Conservation (phyloP, 2,797 vertebrate genomes). For the Tragopan temminckii region DNA sequence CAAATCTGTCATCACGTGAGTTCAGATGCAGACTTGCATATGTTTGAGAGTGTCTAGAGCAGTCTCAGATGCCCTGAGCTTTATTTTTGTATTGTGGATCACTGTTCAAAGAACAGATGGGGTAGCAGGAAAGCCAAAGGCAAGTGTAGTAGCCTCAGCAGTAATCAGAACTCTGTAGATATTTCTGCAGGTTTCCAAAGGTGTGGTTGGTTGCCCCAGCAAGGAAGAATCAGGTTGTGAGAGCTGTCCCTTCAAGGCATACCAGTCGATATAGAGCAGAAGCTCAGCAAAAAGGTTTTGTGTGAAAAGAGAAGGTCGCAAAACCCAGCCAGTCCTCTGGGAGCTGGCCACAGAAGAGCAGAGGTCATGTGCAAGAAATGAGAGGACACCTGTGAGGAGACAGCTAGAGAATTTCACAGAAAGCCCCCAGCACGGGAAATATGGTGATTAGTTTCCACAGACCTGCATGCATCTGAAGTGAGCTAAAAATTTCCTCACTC, state of each 20-base stretch:
- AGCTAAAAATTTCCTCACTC: slow-evolving; percentile 62
- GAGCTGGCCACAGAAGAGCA: not conserved
- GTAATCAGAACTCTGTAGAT: not conserved
- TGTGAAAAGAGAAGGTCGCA: not conserved
- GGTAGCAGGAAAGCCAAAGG: not conserved
- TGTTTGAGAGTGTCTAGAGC: not conserved
- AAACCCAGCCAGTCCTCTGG: not conserved
- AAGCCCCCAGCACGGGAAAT: not conserved
- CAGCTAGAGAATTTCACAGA: slow-evolving; percentile 8
- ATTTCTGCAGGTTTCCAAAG: slow-evolving; percentile 19
- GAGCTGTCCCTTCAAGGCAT: not conserved
- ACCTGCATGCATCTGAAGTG: slow-evolving; percentile 18
- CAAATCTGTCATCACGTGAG: not conserved
- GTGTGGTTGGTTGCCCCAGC: not conserved
- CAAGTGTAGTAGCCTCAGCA: not conserved
- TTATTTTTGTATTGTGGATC: not conserved
- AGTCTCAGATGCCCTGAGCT: not conserved
- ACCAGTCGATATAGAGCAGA: not conserved
- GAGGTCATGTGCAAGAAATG: not conserved
- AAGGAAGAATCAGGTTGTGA: not conserved
- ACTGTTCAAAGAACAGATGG: not conserved
- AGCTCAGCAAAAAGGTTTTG: not conserved
- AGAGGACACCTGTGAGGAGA: not conserved
- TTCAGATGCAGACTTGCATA: not conserved
- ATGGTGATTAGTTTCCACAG: slow-evolving; percentile 50